A percentile compares a stretch with the other conserved stretches of the same genome.
These are phyloP conservation scores for Gymnogyps californianus DNA, from an alignment of 2,113 vertebrate genomes.

Conservation along the genomic window DNA sequence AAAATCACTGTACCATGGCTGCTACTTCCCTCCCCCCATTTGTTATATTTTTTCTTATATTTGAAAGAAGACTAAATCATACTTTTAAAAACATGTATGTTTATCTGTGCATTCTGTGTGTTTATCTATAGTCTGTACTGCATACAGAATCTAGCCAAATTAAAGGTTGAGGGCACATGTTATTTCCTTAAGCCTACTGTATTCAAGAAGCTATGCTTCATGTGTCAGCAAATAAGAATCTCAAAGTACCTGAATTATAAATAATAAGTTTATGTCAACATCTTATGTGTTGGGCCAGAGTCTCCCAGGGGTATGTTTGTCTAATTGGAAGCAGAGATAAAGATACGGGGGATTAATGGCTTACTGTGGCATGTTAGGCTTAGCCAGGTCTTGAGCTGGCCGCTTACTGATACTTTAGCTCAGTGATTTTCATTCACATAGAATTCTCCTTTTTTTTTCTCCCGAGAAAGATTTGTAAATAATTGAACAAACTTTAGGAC, in stretches of 20 bases:
- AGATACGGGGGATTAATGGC: neutral
- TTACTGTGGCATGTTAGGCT: neutral
- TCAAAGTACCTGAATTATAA: neutral
- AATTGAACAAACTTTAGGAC: neutral
- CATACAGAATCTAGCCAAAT: neutral
- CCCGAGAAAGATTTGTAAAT: neutral
- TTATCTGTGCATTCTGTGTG: neutral
- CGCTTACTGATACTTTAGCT: neutral
- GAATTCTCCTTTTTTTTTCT: neutral
- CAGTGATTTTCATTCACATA: neutral
- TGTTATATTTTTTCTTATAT: neutral
- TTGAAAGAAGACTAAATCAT: neutral
- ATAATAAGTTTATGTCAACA: neutral
- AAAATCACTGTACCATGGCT: neutral
- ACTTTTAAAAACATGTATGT: neutral
- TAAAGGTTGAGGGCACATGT: neutral
- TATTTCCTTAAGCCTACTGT: neutral
- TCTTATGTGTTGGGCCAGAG: neutral
- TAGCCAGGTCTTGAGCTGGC: neutral
- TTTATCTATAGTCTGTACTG: neutral
- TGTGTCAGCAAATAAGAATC: neutral
- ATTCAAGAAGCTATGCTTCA: neutral
- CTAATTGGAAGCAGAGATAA: neutral
- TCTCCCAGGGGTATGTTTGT: neutral
- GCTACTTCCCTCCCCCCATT: neutral